phyloP scores from a whole-genome alignment of 2,797 vertebrate species.

The Aphelocoma californica region DNA sequence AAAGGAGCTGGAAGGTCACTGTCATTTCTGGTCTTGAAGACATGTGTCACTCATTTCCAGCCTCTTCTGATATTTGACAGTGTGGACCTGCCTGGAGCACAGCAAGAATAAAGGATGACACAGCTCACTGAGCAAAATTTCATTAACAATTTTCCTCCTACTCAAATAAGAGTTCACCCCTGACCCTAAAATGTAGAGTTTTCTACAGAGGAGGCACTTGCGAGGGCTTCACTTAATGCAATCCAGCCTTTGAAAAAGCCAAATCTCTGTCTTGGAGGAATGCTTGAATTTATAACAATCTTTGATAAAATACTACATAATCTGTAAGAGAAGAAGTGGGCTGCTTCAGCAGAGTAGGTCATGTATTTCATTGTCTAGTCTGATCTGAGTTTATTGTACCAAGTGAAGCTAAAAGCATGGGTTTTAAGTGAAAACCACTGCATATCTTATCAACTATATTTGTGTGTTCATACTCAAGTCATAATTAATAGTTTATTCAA shows the following conservation, averaged over 20 bases:
- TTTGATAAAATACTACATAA: constrained; percentile 43
- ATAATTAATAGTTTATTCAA: neutral
- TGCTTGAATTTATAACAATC: constrained; percentile 46
- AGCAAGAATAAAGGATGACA: constrained; percentile 60
- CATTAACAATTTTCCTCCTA: constrained; percentile 64
- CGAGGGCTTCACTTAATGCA: constrained; percentile 23
- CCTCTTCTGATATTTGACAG: constrained; percentile 68
- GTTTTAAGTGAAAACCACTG: neutral
- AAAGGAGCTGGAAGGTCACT: constrained; percentile 50
- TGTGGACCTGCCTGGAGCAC: constrained; percentile 63
- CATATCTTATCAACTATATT: neutral
- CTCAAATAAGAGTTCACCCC: constrained; percentile 59
- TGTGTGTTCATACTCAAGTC: neutral
- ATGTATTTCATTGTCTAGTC: neutral
- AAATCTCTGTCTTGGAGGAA: constrained; percentile 34
- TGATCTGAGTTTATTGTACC: neutral
- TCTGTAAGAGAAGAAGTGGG: constrained; percentile 7
- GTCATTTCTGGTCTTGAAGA: constrained; percentile 67
- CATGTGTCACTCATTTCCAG: constrained; percentile 67
- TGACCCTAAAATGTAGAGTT: constrained; percentile 46
- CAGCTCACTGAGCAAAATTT: constrained; percentile 68
- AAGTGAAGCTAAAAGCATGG: neutral
- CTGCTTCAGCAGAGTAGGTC: neutral
- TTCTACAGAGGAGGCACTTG: constrained; percentile 37
- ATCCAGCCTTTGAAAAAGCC: constrained; percentile 26